A percentile compares a stretch with the other conserved stretches of the same genome.
Evolutionary conservation across 2,113 vertebrate genomes (phyloP).

Genomic region (Sitta europaea): DNA sequence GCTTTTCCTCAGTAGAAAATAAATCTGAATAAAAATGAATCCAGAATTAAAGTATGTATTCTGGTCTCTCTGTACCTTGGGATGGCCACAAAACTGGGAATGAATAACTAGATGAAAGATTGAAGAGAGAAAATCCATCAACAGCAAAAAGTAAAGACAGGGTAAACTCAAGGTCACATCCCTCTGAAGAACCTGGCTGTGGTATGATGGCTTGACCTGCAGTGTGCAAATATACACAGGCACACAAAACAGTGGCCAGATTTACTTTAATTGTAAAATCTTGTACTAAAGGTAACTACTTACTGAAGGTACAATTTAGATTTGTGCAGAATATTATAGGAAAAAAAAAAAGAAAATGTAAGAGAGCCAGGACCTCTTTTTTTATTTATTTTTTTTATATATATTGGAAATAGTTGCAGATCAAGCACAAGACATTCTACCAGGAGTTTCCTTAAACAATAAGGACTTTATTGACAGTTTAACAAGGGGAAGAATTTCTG

Average conservation of each 20-base stretch:
- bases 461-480: slow-evolving; percentile 66
- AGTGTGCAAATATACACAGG: neutral
- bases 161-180: neutral
- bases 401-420: neutral
- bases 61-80: neutral
- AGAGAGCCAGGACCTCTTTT: neutral
- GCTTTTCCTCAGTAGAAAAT: neutral
- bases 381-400: neutral
- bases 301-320: neutral
- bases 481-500: slow-evolving; percentile 43
- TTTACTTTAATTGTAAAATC: no score
- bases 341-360: neutral
- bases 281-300: no score
- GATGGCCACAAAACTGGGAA: neutral
- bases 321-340: neutral
- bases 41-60: neutral
- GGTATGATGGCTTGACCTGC: neutral
- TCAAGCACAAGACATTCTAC: neutral
- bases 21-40: neutral
- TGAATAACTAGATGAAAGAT: neutral
- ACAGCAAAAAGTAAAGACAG: neutral
- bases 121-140: neutral
- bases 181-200: neutral
- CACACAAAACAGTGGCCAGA: neutral
- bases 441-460: slow-evolving; percentile 61